Evolutionary conservation across 2,113 vertebrate genomes (phyloP).

Genomic region (Labeo catla): DNA sequence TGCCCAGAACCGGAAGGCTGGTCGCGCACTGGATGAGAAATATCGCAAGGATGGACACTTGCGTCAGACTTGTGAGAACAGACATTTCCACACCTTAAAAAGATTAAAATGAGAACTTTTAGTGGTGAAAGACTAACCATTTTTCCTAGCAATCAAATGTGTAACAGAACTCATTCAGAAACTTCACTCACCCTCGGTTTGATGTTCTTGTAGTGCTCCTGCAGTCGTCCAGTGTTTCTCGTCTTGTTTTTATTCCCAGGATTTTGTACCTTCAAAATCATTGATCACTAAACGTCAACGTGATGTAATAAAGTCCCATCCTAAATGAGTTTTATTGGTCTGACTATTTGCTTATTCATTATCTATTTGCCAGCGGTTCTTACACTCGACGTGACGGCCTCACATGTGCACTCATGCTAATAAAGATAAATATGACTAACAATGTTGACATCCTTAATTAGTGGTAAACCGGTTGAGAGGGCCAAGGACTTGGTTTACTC

Average conservation of each 20-base stretch:
- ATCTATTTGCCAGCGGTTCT: constrained; percentile 34
- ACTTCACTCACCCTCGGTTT: neutral
- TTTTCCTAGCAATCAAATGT: neutral
- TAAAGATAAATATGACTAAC: constrained; percentile 62
- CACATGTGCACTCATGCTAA: constrained; percentile 58
- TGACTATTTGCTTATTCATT: constrained; percentile 68
- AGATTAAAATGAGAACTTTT: neutral
- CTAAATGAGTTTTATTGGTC: constrained; percentile 60
- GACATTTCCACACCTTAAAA: constrained; percentile 67
- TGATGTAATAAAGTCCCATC: constrained; percentile 49
- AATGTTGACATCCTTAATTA: constrained; percentile 65
- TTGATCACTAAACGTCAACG: constrained; percentile 32
- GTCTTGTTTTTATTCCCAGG: neutral
- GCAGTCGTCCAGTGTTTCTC: neutral
- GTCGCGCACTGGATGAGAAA: constrained; percentile 65
- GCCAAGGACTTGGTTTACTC: constrained; percentile 30
- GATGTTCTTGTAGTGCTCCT: neutral
- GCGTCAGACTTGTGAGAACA: constrained; percentile 58
- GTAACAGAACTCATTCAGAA: neutral
- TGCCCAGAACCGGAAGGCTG: constrained; percentile 65
- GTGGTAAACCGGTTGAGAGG: constrained; percentile 29
- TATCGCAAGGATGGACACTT: constrained; percentile 63
- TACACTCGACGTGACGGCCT: constrained; percentile 1
- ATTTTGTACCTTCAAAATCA: constrained; percentile 56
- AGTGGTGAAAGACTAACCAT: neutral